These are phyloP conservation scores for Ceratosolen fusciceps DNA, from an alignment of 1,140 invertebrate genomes.

Conservation along the genomic window DNA sequence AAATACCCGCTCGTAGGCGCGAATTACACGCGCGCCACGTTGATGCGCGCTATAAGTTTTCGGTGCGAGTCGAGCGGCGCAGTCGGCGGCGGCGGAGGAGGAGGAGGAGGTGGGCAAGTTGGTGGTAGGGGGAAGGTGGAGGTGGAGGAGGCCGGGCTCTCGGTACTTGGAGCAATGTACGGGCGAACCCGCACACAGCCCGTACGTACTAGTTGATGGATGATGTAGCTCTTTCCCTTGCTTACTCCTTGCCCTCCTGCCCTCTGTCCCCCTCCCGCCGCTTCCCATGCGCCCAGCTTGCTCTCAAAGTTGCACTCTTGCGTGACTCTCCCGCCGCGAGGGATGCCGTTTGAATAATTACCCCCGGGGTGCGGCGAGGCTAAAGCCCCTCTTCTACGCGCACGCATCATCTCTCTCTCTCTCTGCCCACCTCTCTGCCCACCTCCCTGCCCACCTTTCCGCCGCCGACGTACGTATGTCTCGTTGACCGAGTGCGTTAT, in stretches of 20 bases:
- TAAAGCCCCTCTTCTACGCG: neutral
- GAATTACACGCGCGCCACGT: constrained; percentile 35
- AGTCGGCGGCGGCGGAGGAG: too few species aligned
- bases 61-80: neutral
- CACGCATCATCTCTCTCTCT: constrained; percentile 1
- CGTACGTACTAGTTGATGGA: constrained; percentile 48
- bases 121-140: too few species aligned
- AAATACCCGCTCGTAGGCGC: constrained; percentile 32
- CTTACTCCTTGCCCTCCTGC: neutral
- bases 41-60: constrained; percentile 41
- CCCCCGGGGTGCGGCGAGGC: constrained; percentile 57
- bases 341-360: constrained; percentile 71
- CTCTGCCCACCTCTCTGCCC: neutral
- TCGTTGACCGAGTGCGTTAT: constrained; percentile 50
- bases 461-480: too few species aligned
- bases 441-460: neutral
- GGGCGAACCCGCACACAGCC: neutral
- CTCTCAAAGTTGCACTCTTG: constrained; percentile 53
- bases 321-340: constrained; percentile 60
- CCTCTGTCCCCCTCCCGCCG: constrained; percentile 48
- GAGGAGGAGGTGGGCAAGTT: too few species aligned
- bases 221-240: constrained; percentile 50
- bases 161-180: neutral
- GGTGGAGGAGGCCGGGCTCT: too few species aligned
- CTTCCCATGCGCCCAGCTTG: constrained; percentile 33